Percentiles rank a stretch among this genome's conserved stretches.
Conservation (phyloP, 2,888 invertebrate species). For the Catocala nupta region DNA sequence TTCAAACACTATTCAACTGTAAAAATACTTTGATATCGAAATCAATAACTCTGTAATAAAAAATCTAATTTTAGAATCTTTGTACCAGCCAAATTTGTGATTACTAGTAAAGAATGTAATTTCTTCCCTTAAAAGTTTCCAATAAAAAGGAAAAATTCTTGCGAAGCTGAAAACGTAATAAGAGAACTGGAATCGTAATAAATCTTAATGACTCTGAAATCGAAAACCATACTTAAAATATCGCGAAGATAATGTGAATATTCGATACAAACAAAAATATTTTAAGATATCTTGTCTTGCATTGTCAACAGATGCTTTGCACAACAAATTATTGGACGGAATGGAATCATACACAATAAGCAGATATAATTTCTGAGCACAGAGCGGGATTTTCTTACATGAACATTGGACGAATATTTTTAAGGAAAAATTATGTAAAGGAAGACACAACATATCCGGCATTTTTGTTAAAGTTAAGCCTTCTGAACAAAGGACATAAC, state of each 20-base stretch:
- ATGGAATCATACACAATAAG: not conserved
- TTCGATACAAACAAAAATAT: not conserved
- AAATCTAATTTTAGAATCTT: not conserved
- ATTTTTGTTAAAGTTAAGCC: too few species aligned
- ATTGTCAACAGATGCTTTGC: not conserved
- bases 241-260: too few species aligned
- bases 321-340: not conserved
- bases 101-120: slow-evolving; percentile 2
- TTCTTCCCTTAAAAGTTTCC: not conserved
- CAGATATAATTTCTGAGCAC: not conserved
- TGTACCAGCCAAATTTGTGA: not conserved
- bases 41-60: not conserved
- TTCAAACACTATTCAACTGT: too few species aligned
- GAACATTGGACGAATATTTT: too few species aligned
- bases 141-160: not conserved
- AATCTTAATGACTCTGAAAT: not conserved
- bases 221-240: not conserved
- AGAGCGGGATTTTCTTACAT: too few species aligned
- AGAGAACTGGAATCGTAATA: not conserved
- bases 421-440: too few species aligned
- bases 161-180: not conserved
- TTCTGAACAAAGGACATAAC: not conserved
- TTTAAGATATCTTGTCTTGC: not conserved
- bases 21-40: not conserved
- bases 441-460: too few species aligned